Conservation (phyloP, 2,797 vertebrate species). For the Denticeps clupeoides region DNA sequence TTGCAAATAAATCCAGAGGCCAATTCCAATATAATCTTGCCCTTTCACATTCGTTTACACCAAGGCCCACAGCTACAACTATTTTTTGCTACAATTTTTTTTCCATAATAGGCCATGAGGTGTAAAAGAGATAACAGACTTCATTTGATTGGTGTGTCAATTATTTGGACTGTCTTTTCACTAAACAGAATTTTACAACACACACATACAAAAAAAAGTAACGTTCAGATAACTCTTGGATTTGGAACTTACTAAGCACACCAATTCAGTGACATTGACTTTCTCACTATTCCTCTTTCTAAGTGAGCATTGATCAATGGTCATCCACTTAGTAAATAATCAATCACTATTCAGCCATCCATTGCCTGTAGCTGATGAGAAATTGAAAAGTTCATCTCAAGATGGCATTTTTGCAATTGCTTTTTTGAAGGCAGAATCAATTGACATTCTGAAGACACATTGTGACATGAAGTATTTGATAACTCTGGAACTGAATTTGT, state of each 20-base stretch:
- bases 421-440: slow-evolving; percentile 14
- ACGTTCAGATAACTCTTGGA: no score
- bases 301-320: slow-evolving; percentile 10
- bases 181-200: no score
- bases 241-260: no score
- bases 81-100: no score
- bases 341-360: slow-evolving; percentile 4
- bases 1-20: slow-evolving; percentile 9
- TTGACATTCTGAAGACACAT: slow-evolving; percentile 8
- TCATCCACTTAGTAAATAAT: slow-evolving; percentile 10
- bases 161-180: no score
- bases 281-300: slow-evolving; percentile 3
- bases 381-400: neutral
- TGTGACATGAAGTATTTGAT: slow-evolving; percentile 16
- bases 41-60: slow-evolving; percentile 14
- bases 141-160: no score
- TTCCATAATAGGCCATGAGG: no score
- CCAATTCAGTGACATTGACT: no score
- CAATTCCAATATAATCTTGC: slow-evolving; percentile 2
- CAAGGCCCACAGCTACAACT: no score
- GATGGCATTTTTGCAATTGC: slow-evolving; percentile 13
- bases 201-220: no score
- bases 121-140: no score
- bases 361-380: neutral
- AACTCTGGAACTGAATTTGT: slow-evolving; percentile 29